Percentiles rank a stretch among this genome's conserved stretches.
Evolutionary conservation across 1,140 invertebrate species (phyloP).

Genomic region (Trichonephila clavata): DNA sequence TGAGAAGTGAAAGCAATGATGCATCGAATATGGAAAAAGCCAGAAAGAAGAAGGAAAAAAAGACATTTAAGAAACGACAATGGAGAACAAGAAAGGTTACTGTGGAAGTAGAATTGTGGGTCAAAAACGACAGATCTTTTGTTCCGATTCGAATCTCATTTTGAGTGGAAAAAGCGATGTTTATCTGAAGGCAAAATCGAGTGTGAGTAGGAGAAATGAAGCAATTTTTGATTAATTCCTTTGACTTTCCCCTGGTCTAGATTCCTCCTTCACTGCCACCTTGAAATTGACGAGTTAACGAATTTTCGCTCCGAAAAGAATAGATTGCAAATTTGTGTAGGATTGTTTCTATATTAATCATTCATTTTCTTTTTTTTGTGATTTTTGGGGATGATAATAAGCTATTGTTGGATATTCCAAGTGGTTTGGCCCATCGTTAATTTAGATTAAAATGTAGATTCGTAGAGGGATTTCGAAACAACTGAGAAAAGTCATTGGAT

Average conservation of each 20-base stretch:
- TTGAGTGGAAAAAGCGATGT: constrained; percentile 39
- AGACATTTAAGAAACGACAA: constrained; percentile 37
- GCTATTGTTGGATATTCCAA: too few relatives aligned
- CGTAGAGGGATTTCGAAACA: too few relatives aligned
- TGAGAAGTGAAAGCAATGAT: constrained; percentile 54
- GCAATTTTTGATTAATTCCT: constrained; percentile 56
- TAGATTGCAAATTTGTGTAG: background rate
- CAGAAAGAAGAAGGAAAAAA: background rate
- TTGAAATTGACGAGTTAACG: constrained; percentile 19
- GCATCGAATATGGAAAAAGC: background rate
- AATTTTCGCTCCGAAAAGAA: background rate
- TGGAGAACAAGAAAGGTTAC: constrained; percentile 50
- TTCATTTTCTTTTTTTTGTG: background rate
- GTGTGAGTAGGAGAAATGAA: constrained; percentile 34
- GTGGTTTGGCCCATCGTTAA: too few relatives aligned
- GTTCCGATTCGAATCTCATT: constrained; percentile 33
- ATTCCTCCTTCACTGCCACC: background rate
- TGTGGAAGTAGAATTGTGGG: constrained; percentile 67
- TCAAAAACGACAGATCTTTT: constrained; percentile 66
- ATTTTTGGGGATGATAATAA: background rate
- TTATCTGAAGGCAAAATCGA: constrained; percentile 61
- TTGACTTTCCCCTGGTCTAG: constrained; percentile 10
- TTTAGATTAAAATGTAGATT: too few relatives aligned
- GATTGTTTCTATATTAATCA: background rate
- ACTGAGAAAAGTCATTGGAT: too few relatives aligned